Percentiles rank a stretch among this genome's conserved stretches.
These are phyloP conservation scores for Myiozetetes cayanensis DNA, from an alignment of 2,113 vertebrate genomes.

Conservation along the genomic window DNA sequence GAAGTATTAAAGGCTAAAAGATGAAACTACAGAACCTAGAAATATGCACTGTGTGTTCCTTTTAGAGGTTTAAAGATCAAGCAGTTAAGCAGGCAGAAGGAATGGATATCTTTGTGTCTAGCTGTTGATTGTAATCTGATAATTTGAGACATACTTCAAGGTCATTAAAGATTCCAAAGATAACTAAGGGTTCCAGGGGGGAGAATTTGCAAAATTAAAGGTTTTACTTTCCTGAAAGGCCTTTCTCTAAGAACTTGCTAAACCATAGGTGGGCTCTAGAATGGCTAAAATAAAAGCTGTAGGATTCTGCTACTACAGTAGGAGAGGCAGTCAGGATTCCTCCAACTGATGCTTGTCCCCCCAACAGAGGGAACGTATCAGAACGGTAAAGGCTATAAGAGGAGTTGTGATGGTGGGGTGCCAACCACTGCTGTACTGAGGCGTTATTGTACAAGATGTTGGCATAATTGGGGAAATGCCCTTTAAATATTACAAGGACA, in stretches of 20 bases:
- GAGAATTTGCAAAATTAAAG: background rate
- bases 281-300: background rate
- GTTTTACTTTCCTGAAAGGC: background rate
- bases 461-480: background rate
- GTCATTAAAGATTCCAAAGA: background rate
- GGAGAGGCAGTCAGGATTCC: background rate
- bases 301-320: background rate
- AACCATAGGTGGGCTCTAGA: background rate
- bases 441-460: background rate
- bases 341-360: background rate
- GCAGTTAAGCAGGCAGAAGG: background rate
- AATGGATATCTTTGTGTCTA: background rate
- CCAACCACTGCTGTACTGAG: background rate
- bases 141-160: background rate
- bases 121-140: background rate
- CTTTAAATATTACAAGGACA: background rate
- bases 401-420: background rate
- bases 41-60: background rate
- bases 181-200: background rate
- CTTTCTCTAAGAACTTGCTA: background rate
- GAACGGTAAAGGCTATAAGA: background rate
- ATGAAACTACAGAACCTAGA: background rate
- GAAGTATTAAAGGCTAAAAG: background rate
- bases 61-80: background rate
- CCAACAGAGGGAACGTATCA: too few species aligned